Evolutionary conservation across 2,888 invertebrate genomes (phyloP).

Genomic region (Rhogogaster chlorosoma): DNA sequence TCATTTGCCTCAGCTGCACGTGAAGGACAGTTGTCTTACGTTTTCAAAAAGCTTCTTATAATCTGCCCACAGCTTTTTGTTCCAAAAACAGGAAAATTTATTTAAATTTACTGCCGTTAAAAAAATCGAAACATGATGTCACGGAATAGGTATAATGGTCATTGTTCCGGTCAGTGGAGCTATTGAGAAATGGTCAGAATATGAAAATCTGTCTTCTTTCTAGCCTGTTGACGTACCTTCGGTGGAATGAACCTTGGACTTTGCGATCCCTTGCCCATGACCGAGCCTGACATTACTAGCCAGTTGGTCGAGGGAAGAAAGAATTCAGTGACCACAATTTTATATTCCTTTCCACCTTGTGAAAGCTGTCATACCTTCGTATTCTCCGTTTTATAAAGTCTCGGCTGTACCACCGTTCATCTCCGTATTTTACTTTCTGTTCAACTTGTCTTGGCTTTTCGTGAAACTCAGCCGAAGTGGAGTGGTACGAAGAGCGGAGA

Average conservation of each 20-base stretch:
- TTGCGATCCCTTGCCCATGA: slow-evolving; percentile 63
- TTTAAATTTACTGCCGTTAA: not conserved
- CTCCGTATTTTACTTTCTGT: not conserved
- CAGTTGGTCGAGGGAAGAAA: slow-evolving; percentile 55
- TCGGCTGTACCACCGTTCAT: not conserved
- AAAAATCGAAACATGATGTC: not conserved
- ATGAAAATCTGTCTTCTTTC: slow-evolving; percentile 53
- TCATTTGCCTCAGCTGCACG: slow-evolving; percentile 35
- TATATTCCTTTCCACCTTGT: not conserved
- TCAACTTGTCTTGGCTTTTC: not conserved
- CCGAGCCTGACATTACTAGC: slow-evolving; percentile 58
- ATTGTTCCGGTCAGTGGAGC: slow-evolving; percentile 60
- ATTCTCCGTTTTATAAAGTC: not conserved
- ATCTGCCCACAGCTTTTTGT: not conserved
- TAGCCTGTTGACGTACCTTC: slow-evolving; percentile 36
- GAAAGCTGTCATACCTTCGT: slow-evolving; percentile 8
- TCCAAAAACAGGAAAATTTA: not conserved
- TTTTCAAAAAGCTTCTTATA: not conserved
- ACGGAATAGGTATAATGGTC: slow-evolving; percentile 54
- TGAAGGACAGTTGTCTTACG: not conserved
- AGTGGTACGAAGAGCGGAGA: not conserved
- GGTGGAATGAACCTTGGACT: slow-evolving; percentile 49
- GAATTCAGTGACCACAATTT: not conserved
- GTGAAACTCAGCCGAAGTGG: not conserved
- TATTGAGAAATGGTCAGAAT: slow-evolving; percentile 62